A percentile compares a stretch with the other conserved stretches of the same genome.
phyloP scores from a whole-genome alignment of 2,888 invertebrate genomes.

The Chloroclysta siterata region DNA sequence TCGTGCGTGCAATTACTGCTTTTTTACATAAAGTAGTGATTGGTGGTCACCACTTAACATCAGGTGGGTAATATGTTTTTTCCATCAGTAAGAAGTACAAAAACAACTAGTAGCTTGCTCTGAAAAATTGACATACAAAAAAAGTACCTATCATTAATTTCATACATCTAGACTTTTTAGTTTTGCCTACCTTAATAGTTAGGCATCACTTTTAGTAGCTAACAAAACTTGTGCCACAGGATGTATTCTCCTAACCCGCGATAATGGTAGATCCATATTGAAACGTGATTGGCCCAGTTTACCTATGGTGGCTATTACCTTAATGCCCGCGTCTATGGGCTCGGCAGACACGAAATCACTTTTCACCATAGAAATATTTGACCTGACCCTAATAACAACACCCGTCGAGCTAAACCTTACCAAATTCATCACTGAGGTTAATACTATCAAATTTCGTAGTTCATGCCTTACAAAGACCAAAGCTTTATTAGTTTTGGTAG shows the following conservation, averaged over 20 bases:
- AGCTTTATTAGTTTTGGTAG: neutral
- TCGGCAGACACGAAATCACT: constrained; percentile 66
- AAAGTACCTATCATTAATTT: no score
- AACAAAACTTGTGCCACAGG: constrained; percentile 29
- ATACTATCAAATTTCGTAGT: constrained; percentile 18
- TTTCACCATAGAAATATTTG: constrained; percentile 61
- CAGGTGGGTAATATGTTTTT: no score
- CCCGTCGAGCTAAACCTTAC: constrained; percentile 22
- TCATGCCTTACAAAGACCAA: neutral
- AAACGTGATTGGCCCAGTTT: constrained; percentile 67
- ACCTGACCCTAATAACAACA: constrained; percentile 33
- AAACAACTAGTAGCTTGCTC: no score
- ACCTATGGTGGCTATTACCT: constrained; percentile 39
- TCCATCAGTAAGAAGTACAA: no score
- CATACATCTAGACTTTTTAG: no score
- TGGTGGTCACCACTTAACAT: no score
- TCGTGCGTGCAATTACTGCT: no score
- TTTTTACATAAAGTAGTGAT: no score
- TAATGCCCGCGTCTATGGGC: constrained; percentile 54
- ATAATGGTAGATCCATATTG: constrained; percentile 76
- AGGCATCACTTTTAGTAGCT: neutral
- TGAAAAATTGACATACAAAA: no score
- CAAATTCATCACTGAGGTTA: constrained; percentile 23
- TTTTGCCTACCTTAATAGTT: no score
- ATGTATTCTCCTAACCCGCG: constrained; percentile 51